These are phyloP conservation scores for Ditylenchus weischeri DNA, from an alignment of 2,888 invertebrate species.

Conservation along the genomic window DNA sequence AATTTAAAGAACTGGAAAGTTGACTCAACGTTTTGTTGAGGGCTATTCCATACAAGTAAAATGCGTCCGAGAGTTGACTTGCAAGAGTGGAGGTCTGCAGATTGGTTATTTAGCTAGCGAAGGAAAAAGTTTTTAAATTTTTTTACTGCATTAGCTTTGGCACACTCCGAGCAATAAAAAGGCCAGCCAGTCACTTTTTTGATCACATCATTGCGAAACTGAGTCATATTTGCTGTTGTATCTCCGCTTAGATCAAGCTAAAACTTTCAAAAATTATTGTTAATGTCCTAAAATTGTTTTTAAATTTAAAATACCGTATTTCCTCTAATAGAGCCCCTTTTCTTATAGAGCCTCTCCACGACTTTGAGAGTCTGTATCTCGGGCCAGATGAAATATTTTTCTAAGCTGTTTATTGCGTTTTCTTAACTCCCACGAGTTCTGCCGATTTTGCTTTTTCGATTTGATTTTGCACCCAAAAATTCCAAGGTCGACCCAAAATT, in stretches of 20 bases:
- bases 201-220: constrained; percentile 14
- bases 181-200: constrained; percentile 29
- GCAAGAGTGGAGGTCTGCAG: constrained; percentile 32
- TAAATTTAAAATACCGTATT: no score
- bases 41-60: constrained; percentile 46
- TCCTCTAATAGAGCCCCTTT: no score
- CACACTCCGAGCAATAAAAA: constrained; percentile 33
- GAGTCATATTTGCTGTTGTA: constrained; percentile 8
- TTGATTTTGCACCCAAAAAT: no score
- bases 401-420: no score
- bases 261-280: not conserved
- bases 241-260: constrained; percentile 16
- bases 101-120: not conserved
- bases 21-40: constrained; percentile 23
- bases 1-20: not conserved
- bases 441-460: no score
- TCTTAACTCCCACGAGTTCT: no score
- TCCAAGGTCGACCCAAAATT: no score
- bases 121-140: no score
- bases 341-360: no score
- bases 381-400: no score
- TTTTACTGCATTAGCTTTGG: constrained; percentile 5
- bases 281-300: no score
- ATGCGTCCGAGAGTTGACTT: constrained; percentile 41
- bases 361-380: no score